Evolutionary conservation across 1,140 invertebrate species (phyloP), one percentile per base, ranked within the genome.

Genomic region (Argopecten irradians): DNA sequence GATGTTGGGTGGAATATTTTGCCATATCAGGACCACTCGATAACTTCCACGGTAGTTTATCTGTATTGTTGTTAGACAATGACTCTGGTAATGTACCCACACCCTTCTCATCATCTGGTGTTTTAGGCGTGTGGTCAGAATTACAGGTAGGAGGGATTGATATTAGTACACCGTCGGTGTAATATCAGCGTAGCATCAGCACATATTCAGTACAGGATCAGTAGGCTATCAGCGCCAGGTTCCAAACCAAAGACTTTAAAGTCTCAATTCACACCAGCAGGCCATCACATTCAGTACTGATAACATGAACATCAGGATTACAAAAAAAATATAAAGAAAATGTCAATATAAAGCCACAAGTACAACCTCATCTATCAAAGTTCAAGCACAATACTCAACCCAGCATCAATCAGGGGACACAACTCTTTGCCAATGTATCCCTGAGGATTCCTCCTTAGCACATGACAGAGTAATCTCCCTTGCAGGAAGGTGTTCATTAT

Each of bases 1-100:
- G 55, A 71, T 71, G 55, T 71, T 71, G n/a, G 55, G 55, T 71
- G 55, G 43, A 71, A 71, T 71, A 71, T 71, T 71, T n/a, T 71
- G 1, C 22, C 55, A 28, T 71, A 71, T 71, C 55, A 71, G 22
- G 55, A 3, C 55, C 55, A n/a, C 22, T 2, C 8, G 55, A 71
- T 71, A 71, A 71, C 55, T 71, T n/a, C 55, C 28, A 71, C 55
- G 22, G 7, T n/a, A n/a, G 55, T 71, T 71, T 71, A 71, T 71
- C 55, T 28, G 55, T 71, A 71, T 71, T 71, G 55, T 71, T 28
- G 22, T 46, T 16, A 46, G 9, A 46, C 43, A 46, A 19, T 46
- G 43, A 19, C 22, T n/a, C 55, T 71, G 22, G 55, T 71, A n/a
- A 28, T 28, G 3, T 16, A 16, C 11, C 22, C 55, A 8, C 55